Evolutionary conservation across 2,113 vertebrate species (phyloP).

Genomic region (Typhlomys cinereus): DNA sequence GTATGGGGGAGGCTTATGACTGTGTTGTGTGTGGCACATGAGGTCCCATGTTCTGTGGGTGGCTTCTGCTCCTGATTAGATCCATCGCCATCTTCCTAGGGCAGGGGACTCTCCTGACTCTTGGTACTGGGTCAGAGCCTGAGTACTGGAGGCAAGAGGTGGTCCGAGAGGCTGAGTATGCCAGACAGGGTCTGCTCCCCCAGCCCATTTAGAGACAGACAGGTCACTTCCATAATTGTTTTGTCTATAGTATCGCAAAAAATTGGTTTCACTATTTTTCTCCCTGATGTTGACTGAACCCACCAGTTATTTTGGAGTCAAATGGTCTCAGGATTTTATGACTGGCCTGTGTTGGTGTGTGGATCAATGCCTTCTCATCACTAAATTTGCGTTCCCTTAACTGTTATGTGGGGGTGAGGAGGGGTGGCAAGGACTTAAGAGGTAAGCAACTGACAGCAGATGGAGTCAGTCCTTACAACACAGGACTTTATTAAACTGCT

Average conservation of each 20-base stretch:
- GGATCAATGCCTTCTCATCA: not conserved
- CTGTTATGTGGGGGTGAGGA: not conserved
- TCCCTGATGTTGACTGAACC: not conserved
- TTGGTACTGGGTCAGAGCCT: not conserved
- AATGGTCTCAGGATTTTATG: not conserved
- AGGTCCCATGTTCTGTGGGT: not conserved
- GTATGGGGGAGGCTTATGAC: constrained; percentile 26
- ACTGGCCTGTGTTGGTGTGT: not conserved
- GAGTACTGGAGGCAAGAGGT: not conserved
- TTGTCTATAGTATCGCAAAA: constrained; percentile 75
- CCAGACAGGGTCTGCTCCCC: not conserved
- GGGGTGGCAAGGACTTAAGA: not conserved
- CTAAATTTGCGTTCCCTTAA: not conserved
- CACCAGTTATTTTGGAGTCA: constrained; percentile 1
- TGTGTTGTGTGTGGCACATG: not conserved
- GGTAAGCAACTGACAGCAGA: not conserved
- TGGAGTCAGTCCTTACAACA: not conserved
- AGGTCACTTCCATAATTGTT: constrained; percentile 56
- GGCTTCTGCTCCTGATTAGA: not conserved
- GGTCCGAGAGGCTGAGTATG: not conserved
- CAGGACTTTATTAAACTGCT: not conserved
- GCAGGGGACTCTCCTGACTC: not conserved
- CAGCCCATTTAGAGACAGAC: not conserved
- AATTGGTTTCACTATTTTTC: constrained; percentile 37
- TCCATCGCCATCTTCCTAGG: not conserved